A percentile compares a stretch with the other conserved stretches of the same genome.
These are phyloP conservation scores for Odobenus rosmarus DNA, from an alignment of 2,113 vertebrate species.

Conservation along the genomic window DNA sequence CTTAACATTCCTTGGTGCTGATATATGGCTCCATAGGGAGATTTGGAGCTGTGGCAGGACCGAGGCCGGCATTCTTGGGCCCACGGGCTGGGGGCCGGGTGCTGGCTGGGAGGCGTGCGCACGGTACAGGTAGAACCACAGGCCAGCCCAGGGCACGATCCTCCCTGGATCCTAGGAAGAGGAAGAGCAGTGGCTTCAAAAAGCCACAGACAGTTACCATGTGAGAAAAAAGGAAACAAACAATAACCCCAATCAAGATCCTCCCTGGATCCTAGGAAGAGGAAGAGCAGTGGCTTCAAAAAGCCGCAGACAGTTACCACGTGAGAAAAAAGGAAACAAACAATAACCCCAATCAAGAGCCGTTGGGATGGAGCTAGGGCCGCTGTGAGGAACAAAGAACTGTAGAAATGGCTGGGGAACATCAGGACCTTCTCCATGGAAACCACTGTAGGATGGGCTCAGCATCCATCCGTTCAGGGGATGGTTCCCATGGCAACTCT, in stretches of 20 bases:
- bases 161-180: not conserved
- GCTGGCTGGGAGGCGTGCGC: not conserved
- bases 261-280: not conserved
- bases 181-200: not conserved
- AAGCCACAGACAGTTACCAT: not conserved
- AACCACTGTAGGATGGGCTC: slow-evolving; percentile 51
- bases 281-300: not conserved
- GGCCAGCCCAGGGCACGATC: not conserved
- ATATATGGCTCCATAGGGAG: fast-evolving
- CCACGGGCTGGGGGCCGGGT: not conserved
- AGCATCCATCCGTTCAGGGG: slow-evolving; percentile 27
- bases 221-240: not conserved
- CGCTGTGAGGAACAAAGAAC: slow-evolving; percentile 28
- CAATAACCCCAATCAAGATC: not conserved
- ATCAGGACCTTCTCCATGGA: slow-evolving; percentile 67
- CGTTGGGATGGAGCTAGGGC: not conserved
- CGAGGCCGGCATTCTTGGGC: not conserved
- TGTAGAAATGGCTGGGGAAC: slow-evolving; percentile 21
- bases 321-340: not conserved
- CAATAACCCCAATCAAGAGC: not conserved
- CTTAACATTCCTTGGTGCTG: not conserved
- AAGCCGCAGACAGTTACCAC: not conserved
- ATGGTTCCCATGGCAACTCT: slow-evolving; percentile 71
- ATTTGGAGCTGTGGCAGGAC: not conserved
- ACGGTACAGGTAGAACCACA: not conserved